Base-by-base conservation (phyloP, 1,140 invertebrate species). In the Penaeus chinensis region DNA sequence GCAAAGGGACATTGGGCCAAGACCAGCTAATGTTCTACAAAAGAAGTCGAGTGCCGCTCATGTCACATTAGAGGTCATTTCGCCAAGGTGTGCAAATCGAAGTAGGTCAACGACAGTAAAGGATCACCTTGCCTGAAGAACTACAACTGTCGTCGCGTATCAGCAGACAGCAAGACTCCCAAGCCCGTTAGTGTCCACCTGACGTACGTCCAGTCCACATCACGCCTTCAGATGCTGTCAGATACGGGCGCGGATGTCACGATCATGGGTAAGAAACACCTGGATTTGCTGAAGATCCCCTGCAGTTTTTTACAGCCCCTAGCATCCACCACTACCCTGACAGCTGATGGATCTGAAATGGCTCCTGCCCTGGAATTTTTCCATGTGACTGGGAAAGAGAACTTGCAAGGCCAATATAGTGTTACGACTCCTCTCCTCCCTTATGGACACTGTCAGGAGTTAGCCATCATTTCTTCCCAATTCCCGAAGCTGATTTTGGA, bases 401-500 rank as follows among this genome's bases (percentile, higher is more conserved):
- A 1, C 2, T 32, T 4, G 71, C 2, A 32, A 2, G 19, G 19
- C 27, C 32, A 16, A 42, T 4, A n/a, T 47, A n/a, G 19, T 76
- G 71, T n/a, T 4, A 32, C 63, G 18, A 76, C 71, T 20, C 16
- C 16, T 19, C 16, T 19, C 16, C 27, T 76, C 16, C 27, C 71
- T 32, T 76, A 76, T 27, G 27, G 27, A 16, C 71, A 76, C 71
- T 76, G 71, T 32, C 16, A 76, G 71, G 27, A 76, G 27, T 76
- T 76, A 76, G 71, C 71, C 16, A 76, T 76, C 27, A 76, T 76
- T 32, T 76, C 71, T n/a, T n/a, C n/a, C n/a, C n/a, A n/a, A n/a
- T n/a, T n/a, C n/a, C n/a, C n/a, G n/a, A n/a, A n/a, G n/a, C 27
- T 76, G 63, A 62, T 82, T 27, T 27, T 82, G 42, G 47, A 82